Base-by-base conservation (phyloP, 1,140 invertebrate genomes). In the Drosophila serrata region DNA sequence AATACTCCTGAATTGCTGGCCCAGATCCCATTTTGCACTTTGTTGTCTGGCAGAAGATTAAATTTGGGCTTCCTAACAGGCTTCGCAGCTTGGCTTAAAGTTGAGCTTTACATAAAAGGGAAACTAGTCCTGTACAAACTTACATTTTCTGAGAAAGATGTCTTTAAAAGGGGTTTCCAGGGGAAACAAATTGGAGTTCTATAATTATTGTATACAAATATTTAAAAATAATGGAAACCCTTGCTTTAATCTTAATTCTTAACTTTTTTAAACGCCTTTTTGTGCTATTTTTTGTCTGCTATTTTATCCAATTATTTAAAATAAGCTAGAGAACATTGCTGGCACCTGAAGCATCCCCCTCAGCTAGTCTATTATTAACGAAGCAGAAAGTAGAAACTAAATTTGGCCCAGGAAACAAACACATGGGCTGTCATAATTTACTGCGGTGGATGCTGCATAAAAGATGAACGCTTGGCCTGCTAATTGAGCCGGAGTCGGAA, bases 401-500 rank as follows among this genome's bases (percentile, higher is more conserved):
- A 59, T 63, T 64, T 49, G 42, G 27, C n/a, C 45, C 24, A 39
- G 67, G 24, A 46, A 73, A 60, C 69, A 59, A 73, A 60, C 69
- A 59, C 62, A 67, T 67, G 74, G 39, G 55, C 48, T 58, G 74
- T 75, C 74, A 76, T 76, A 67, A 76, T 77, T 77, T 55, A 77
- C 73, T 45, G 62, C 51, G 53, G 55, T 53, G 46, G 57, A 77
- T 57, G 75, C 75, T 77, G 74, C 69, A 64, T 77, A 64, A 78
- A 75, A 62, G 48, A 81, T 74, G 73, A 78, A 76, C 61, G 31
- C 65, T 56, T 59, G 31, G 69, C 15, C 49, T 40, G 46, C 76
- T 88, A 88, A 88, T 90, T 84, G 77, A 55, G 68, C 45, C 63
- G 45, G 22, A 39, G 63, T 78, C 65, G 78, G 53, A 69, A 39